Evolutionary conservation across 2,888 invertebrate species (phyloP), one percentile per base, ranked within the genome.

Genomic region (Diaphora mendica): DNA sequence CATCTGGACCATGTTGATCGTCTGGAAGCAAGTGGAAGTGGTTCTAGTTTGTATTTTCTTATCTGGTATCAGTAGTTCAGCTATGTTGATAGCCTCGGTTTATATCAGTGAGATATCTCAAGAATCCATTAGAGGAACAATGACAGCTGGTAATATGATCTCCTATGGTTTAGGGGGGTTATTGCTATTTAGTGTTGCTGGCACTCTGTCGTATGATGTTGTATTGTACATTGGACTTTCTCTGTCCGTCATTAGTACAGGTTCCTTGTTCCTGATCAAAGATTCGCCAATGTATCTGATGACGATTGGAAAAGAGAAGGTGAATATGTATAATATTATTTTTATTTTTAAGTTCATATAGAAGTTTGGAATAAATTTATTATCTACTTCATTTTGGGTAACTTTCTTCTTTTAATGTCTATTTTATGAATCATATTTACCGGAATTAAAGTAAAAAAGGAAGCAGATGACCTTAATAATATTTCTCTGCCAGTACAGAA

Each of bases 91-190:
- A 15, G 75, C 73, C 0, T 68, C 80, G 0, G 80, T 86, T 5
- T 86, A 79, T 69, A 79, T 85, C 51, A 79, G 79, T 13, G 86
- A 86, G 71, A 83, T 83, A 35, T 85, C 75, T 48, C 84, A 83
- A 64, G 84, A 83, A 33, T 79, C 79, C 15, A 80, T 86, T 1
- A 70, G 88, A 77, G 87, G 87, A 13, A 75, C 80, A 20, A 82
- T 83, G 85, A 74, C 83, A 11, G 68, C 78, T 48, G 35, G 70
- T 48, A 76, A 73, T 20, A 74, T 81, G 68, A 75, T 85, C 0
- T 75, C 77, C 0, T 85, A 75, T 26, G 85, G 83, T 15, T 44
- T 83, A 9, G 83, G 83, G 0, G 78, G 77, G 48, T 35, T 83
- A 17, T 13, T 83, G 0, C 73, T 85, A 5, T 83, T 83, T 48